These are phyloP conservation scores for Pangasianodon hypophthalmus DNA, from an alignment of 2,113 vertebrate genomes.

Conservation along the genomic window DNA sequence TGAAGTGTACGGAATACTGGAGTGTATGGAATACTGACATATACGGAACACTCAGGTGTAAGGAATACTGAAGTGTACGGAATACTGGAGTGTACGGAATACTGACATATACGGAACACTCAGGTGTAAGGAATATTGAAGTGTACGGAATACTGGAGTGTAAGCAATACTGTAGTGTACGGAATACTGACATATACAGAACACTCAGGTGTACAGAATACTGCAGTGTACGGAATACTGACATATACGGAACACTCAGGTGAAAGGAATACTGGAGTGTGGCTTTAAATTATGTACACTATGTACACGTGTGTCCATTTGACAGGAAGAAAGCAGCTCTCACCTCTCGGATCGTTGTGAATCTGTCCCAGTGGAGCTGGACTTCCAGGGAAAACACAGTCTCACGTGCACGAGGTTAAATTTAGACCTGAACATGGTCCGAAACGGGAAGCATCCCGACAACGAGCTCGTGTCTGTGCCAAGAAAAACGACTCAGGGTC, in stretches of 20 bases:
- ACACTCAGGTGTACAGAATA: neutral
- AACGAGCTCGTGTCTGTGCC: constrained; percentile 51
- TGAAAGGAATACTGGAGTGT: neutral
- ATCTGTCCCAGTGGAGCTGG: neutral
- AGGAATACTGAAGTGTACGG: neutral
- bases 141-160: neutral
- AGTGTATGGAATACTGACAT: neutral
- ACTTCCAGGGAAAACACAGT: constrained; percentile 16
- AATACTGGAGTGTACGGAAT: neutral
- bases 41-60: neutral
- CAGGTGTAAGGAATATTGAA: neutral
- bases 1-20: neutral
- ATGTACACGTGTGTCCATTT: neutral
- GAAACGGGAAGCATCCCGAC: constrained; percentile 50
- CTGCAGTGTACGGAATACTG: neutral
- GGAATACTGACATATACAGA: neutral
- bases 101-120: neutral
- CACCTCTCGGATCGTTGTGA: neutral
- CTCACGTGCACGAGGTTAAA: constrained; percentile 43
- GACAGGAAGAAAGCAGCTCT: neutral
- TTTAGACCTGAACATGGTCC: constrained; percentile 55
- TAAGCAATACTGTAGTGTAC: neutral
- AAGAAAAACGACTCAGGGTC: constrained; percentile 57
- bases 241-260: neutral
- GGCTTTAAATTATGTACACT: neutral